Percentiles rank a stretch among this genome's conserved stretches.
These are phyloP conservation scores for Eulemur rufifrons DNA, from an alignment of 2,113 vertebrate genomes.

Conservation along the genomic window DNA sequence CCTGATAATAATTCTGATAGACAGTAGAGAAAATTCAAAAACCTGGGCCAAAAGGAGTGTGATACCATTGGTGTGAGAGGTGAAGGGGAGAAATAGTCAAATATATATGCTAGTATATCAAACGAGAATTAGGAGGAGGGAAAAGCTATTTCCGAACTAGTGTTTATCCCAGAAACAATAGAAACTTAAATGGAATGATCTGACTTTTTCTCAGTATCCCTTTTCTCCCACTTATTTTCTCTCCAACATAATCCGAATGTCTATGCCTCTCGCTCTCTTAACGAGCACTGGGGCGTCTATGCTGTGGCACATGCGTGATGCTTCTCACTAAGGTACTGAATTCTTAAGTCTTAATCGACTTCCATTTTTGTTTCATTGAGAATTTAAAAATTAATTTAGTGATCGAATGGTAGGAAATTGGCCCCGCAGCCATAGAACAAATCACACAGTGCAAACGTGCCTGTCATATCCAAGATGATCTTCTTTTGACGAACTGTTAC, in stretches of 20 bases:
- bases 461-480: fast-evolving
- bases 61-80: neutral
- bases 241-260: neutral
- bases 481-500: neutral
- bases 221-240: neutral
- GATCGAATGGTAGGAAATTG: neutral
- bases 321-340: neutral
- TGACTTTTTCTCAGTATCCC: neutral
- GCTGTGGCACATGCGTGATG: neutral
- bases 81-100: neutral
- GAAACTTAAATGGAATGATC: neutral
- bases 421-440: neutral
- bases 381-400: neutral
- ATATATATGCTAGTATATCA: neutral
- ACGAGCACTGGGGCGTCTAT: neutral
- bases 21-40: neutral
- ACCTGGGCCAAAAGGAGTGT: neutral
- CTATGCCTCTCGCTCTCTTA: neutral
- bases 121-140: no score
- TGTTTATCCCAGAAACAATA: neutral
- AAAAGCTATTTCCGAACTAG: neutral
- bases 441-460: fast-evolving
- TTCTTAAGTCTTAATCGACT: neutral
- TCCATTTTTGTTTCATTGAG: neutral
- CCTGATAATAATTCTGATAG: neutral